A percentile compares a stretch with the other conserved stretches of the same genome.
Conservation (phyloP, 2,113 vertebrate genomes). For the Chloropsis cyanopogon region DNA sequence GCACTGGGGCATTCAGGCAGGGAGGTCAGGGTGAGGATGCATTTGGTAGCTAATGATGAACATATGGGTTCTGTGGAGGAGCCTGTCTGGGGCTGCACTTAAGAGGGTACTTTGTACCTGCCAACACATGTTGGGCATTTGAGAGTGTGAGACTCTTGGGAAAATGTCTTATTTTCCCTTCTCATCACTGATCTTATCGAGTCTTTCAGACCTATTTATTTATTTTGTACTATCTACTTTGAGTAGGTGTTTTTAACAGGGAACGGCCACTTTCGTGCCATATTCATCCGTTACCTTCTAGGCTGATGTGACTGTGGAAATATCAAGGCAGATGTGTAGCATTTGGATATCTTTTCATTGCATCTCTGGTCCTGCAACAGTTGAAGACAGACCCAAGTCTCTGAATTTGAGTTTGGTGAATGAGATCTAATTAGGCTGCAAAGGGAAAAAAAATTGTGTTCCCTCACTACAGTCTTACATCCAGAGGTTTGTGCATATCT, state of each 20-base stretch:
- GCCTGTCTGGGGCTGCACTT: neutral
- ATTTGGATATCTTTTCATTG: neutral
- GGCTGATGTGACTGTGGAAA: neutral
- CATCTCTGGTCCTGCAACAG: neutral
- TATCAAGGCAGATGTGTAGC: neutral
- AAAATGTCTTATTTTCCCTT: neutral
- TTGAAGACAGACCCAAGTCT: neutral
- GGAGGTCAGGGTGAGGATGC: neutral
- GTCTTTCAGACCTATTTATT: neutral
- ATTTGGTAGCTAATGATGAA: neutral
- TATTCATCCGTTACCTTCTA: neutral
- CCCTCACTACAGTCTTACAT: neutral
- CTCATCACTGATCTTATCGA: neutral
- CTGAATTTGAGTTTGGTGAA: neutral
- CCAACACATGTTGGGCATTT: neutral
- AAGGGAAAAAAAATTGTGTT: neutral
- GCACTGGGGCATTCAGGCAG: neutral
- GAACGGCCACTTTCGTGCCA: neutral
- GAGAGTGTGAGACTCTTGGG: neutral
- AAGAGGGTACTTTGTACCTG: neutral
- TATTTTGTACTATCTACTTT: neutral
- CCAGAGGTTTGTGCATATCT: rapidly evolving
- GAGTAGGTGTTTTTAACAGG: neutral
- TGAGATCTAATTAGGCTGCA: neutral
- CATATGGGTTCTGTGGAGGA: neutral